A percentile compares a stretch with the other conserved stretches of the same genome.
Conservation (phyloP, 2,888 invertebrate genomes). For the Scrobipalpa atriplicella region DNA sequence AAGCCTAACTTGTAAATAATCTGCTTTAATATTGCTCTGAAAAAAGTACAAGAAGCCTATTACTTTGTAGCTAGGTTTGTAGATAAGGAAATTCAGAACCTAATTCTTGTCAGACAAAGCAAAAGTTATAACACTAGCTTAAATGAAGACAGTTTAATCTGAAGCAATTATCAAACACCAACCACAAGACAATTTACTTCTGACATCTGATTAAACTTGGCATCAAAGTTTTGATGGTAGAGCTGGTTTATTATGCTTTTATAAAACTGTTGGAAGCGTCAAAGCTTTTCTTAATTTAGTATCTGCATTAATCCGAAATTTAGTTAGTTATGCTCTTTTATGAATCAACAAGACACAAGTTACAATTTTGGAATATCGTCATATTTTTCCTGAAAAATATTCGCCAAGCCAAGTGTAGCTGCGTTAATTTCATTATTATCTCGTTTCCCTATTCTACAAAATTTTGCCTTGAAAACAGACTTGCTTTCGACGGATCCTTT, state of each 20-base stretch:
- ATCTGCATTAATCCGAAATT: no score
- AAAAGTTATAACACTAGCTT: constrained; percentile 21
- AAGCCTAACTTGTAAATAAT: neutral
- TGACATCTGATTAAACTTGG: constrained; percentile 19
- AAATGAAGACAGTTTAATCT: constrained; percentile 23
- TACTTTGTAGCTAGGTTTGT: neutral
- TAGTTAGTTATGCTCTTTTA: no score
- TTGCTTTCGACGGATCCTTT: no score
- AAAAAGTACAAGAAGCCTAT: neutral
- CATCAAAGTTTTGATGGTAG: constrained; percentile 18
- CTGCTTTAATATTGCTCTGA: neutral
- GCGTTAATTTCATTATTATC: no score
- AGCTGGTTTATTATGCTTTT: neutral
- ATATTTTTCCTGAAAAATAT: no score
- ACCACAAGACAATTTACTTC: constrained; percentile 11
- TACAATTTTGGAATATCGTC: no score
- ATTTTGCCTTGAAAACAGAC: no score
- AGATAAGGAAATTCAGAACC: neutral
- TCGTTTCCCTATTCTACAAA: no score
- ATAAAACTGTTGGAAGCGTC: neutral
- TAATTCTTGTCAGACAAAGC: constrained; percentile 11
- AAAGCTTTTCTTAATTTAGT: neutral
- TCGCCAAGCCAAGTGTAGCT: no score
- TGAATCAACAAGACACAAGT: no score
- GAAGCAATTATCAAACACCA: constrained; percentile 18